Evolutionary conservation across 2,888 invertebrate genomes (phyloP), one percentile per base, ranked within the genome.

Genomic region (Xylocampa areola): DNA sequence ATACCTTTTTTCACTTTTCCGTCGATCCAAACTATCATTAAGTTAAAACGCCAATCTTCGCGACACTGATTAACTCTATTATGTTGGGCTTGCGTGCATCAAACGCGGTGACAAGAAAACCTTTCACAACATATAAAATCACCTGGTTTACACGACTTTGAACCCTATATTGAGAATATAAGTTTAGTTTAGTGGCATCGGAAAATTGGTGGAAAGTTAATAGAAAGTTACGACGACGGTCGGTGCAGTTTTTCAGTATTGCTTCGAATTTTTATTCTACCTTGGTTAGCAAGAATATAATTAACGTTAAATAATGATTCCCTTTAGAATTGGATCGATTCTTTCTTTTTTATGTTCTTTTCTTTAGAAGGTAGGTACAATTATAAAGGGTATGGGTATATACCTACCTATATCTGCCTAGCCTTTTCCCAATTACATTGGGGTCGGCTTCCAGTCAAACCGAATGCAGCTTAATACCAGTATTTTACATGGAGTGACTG

Each of bases 41-140:
- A 51, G 23, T 68, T 68, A 61, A 62, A 70, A 71, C 59, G 61
- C 36, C 21, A 53, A 68, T 72, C 62, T 54, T 29, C 14, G 59
- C 47, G 68, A 72, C 59, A 62, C 61, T 62, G 76, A 76, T 70
- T 74, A 73, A 60, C 58, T 67, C 58, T 61, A 67, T 65, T 72
- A 62, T 49, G 54, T 59, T 23, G 29, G 8, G 61, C 39, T 77
- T 74, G 75, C 75, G 75, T 76, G 75, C 69, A 77, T 67, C 64
- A 53, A 64, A 21, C 30, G 47, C 54, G 60, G 59, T 67, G 72
- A 76, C 75, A 77, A 76, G 41, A 47, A 55, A 67, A 58, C 47
- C 29, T 23, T 48, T 33, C 7, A 40, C 68, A 35, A 65, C 29
- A 7, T 48, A 30, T 2, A 14, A 6, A 23, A 0, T 10, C 25